Conservation (phyloP, 1,140 invertebrate genomes). For the Akabosia matsudoensis region DNA sequence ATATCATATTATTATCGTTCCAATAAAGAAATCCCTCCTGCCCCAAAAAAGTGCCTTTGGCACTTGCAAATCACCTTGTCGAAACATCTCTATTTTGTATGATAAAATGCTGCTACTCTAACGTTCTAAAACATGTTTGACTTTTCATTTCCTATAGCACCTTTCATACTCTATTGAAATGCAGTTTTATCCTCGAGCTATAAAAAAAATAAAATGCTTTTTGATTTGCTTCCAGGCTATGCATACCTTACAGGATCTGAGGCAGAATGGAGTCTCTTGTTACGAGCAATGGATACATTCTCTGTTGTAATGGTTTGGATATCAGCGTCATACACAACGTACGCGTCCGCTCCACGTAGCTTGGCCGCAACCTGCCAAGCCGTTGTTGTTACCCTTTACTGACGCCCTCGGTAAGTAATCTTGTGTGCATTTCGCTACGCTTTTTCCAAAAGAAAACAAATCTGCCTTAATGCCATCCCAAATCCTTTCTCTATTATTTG, state of each 20-base stretch:
- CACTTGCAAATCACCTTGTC: no score
- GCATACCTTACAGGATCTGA: constrained; percentile 38
- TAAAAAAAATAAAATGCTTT: background rate
- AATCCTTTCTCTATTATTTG: background rate
- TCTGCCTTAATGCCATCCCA: background rate
- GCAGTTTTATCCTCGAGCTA: background rate
- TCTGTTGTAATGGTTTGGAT: constrained; percentile 43
- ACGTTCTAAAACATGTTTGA: no score
- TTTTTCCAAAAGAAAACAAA: background rate
- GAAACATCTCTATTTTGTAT: no score
- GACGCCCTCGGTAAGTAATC: constrained; percentile 43
- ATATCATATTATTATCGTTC: background rate
- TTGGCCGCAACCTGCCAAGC: constrained; percentile 45
- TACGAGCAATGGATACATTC: constrained; percentile 45
- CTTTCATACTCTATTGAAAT: background rate
- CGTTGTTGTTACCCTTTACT: constrained; percentile 43
- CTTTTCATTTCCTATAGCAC: background rate
- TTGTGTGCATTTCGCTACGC: background rate
- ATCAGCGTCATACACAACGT: constrained; percentile 43
- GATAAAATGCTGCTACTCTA: no score
- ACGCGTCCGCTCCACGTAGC: constrained; percentile 35
- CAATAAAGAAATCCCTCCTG: no score
- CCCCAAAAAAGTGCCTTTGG: no score
- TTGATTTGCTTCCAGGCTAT: constrained; percentile 38
- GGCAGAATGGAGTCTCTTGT: constrained; percentile 39